phyloP scores from a whole-genome alignment of 2,113 vertebrate genomes.

The Pomatostomus ruficeps region DNA sequence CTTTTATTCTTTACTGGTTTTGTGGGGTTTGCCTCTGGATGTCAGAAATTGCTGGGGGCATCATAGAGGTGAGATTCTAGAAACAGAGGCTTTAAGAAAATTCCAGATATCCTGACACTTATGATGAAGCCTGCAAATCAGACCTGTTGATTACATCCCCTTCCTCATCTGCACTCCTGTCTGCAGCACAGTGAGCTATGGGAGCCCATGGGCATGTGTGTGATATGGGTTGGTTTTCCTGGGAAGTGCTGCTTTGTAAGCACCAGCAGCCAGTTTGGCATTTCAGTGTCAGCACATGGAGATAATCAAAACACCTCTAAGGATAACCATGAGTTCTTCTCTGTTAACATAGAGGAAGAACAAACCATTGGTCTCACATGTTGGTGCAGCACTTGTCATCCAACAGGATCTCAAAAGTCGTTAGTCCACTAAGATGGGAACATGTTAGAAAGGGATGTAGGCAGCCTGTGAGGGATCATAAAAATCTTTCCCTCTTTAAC shows the following conservation, averaged over 20 bases:
- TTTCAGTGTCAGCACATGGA: background rate
- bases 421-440: background rate
- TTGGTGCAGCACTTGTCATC: background rate
- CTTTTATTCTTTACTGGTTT: background rate
- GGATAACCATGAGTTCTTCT: background rate
- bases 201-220: fast-evolving
- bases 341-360: background rate
- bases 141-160: background rate
- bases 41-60: background rate
- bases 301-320: background rate
- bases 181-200: fast-evolving
- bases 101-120: background rate
- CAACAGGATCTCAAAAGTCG: background rate
- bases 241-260: background rate
- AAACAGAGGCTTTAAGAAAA: background rate
- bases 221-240: fast-evolving
- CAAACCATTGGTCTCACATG: background rate
- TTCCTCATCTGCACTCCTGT: background rate
- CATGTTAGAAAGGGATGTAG: background rate
- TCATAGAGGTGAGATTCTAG: background rate
- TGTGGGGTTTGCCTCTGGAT: background rate
- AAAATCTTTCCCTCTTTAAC: background rate
- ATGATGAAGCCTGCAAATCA: background rate
- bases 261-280: background rate
- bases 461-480: background rate